Evolutionary conservation across 2,113 vertebrate genomes (phyloP), one percentile per base, ranked within the genome.

Genomic region (Herpailurus yagouaroundi): DNA sequence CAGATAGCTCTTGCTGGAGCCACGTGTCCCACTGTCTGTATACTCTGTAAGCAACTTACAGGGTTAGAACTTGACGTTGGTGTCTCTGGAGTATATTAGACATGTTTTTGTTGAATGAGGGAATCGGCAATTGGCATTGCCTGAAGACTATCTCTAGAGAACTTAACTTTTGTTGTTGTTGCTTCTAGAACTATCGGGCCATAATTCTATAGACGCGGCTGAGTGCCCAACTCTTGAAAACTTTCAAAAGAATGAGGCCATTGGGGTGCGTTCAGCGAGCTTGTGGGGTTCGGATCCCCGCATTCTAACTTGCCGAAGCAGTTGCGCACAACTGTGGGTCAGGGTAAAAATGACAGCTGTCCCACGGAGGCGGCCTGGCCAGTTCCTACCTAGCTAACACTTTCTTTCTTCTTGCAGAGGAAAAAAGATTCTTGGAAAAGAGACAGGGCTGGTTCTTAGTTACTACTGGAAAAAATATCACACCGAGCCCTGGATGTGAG

Each of bases 401-500:
- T 83, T 94, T 92, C 86, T 97, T 96, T 94, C 68, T 96, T 88
- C 89, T 96, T 86, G 15, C 12, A 88, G 81, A 96, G 94, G 90
- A 89, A 95, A 77, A 97, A 91, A 90, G 86, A 89, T 89, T 96
- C 83, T 97, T 97, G 96, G 92, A 92, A 97, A 82, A 94, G 63
- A 95, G 64, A 97, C 87, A 85, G 86, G 87, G 38, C 66, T 96
- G 71, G 76, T 96, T 95, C 94, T 98, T 76, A 93, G 94, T 83
- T 95, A 95, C 79, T 94, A 68, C 97, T 98, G 98, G 98, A 97
- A 97, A 98, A 98, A 92, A 74, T 48, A 96, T 92, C 97, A 90
- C 63, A 19, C 84, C 10, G 36, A 80, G 45, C 41, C 50, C 96
- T 98, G 98, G 97, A 94, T 31, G 66, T 33, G 23, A 85, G 97